Percentiles rank a stretch among this genome's conserved stretches.
phyloP scores from a whole-genome alignment of 2,888 invertebrate species.

The Athripsodes cinereus region DNA sequence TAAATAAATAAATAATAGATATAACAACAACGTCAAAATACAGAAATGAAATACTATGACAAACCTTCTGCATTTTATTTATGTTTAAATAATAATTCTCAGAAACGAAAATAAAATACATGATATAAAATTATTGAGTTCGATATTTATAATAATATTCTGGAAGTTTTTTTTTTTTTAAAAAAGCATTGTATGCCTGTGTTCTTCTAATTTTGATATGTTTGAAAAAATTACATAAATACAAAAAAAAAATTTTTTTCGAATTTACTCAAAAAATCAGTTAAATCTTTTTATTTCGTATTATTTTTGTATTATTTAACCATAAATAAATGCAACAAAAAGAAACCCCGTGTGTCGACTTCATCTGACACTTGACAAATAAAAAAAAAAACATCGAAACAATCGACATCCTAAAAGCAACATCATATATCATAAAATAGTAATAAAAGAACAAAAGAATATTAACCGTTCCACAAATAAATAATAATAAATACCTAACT shows the following conservation, averaged over 20 bases:
- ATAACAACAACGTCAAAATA: conserved; percentile 23
- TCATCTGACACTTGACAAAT: conserved; percentile 23
- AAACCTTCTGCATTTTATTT: conserved; percentile 6
- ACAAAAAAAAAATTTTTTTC: too few relatives aligned
- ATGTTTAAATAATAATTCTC: conserved; percentile 6
- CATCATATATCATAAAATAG: conserved; percentile 1
- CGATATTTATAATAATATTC: too few relatives aligned
- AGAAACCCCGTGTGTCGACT: conserved; percentile 18
- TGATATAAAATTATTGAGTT: too few relatives aligned
- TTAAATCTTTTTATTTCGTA: too few relatives aligned
- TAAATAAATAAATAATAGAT: neutral
- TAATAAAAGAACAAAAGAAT: conserved; percentile 4
- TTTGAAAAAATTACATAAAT: too few relatives aligned
- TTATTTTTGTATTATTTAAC: too few relatives aligned
- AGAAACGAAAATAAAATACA: too few relatives aligned
- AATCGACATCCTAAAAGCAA: conserved; percentile 19
- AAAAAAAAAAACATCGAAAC: conserved; percentile 10
- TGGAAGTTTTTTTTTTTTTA: too few relatives aligned
- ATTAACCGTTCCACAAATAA: conserved; percentile 23
- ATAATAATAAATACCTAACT: neutral
- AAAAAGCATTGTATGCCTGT: too few relatives aligned
- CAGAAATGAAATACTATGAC: neutral
- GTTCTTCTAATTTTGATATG: too few relatives aligned
- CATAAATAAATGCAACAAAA: neutral
- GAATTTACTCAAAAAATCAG: too few relatives aligned